phyloP scores from a whole-genome alignment of 2,888 invertebrate genomes.

The Drosophila helvetica region DNA sequence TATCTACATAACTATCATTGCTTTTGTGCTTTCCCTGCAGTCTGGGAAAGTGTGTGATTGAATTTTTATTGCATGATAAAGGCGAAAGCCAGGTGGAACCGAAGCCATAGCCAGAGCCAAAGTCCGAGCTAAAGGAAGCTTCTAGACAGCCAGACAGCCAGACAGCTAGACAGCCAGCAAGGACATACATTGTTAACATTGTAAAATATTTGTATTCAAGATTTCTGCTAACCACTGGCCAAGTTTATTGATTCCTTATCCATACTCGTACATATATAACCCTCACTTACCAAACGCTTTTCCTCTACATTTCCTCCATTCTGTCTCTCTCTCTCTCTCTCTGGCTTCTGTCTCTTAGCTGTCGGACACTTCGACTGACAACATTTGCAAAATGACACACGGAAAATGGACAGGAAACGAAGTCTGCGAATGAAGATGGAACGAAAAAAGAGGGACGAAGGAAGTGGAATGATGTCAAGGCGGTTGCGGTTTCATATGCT shows the following conservation, averaged over 20 bases:
- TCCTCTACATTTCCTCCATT: background rate
- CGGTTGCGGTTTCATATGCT: slow-evolving; percentile 21
- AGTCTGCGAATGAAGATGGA: slow-evolving; percentile 23
- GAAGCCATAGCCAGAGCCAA: slow-evolving; percentile 25
- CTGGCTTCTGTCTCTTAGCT: slow-evolving; percentile 37
- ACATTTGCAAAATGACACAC: slow-evolving; percentile 68
- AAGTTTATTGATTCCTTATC: slow-evolving; percentile 68
- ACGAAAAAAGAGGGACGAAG: background rate
- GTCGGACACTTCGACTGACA: slow-evolving; percentile 60
- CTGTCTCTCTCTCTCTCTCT: slow-evolving; percentile 5
- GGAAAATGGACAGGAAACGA: slow-evolving; percentile 47
- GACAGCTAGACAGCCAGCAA: background rate
- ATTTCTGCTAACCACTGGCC: slow-evolving; percentile 65
- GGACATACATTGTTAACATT: slow-evolving; percentile 62
- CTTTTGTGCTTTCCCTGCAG: slow-evolving; percentile 14
- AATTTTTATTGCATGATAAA: slow-evolving; percentile 78
- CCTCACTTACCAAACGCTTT: slow-evolving; percentile 11
- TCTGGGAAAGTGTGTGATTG: slow-evolving; percentile 64
- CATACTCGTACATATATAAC: background rate
- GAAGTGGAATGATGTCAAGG: slow-evolving; percentile 12
- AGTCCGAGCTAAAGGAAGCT: too few species aligned
- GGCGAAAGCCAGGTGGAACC: slow-evolving; percentile 60
- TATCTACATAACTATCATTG: slow-evolving; percentile 69
- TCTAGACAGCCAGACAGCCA: too few species aligned
- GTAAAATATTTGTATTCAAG: slow-evolving; percentile 68